Percentiles rank a stretch among this genome's conserved stretches.
Evolutionary conservation across 1,140 invertebrate species (phyloP).

Genomic region (Drosophila trapezifrons): DNA sequence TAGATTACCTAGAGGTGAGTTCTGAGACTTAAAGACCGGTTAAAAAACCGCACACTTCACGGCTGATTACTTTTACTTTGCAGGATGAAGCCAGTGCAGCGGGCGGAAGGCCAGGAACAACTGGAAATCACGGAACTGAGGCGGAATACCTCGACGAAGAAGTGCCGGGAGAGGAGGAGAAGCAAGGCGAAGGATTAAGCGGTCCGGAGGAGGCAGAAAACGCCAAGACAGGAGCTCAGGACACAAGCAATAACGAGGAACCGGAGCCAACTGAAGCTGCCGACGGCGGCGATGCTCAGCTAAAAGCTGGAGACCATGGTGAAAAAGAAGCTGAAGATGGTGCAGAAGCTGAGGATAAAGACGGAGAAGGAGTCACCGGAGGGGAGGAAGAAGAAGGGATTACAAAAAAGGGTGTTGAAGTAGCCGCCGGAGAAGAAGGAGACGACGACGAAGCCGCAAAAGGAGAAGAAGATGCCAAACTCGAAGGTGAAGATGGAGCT

Average conservation of each 20-base stretch:
- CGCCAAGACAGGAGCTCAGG: not conserved
- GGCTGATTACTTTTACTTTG: slow-evolving; percentile 19
- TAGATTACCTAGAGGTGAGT: slow-evolving; percentile 51
- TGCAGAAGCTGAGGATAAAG: not conserved
- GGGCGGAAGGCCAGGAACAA: not conserved
- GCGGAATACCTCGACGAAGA: slow-evolving; percentile 66
- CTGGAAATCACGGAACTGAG: slow-evolving; percentile 29
- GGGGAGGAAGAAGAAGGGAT: not conserved
- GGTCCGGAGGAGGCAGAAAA: not conserved
- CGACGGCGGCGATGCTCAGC: not conserved
- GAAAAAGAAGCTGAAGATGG: not conserved
- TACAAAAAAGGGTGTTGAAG: not conserved
- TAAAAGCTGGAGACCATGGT: not conserved
- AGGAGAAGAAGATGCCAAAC: slow-evolving; percentile 14
- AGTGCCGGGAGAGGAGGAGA: slow-evolving; percentile 37
- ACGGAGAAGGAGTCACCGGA: not conserved
- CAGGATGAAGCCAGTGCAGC: slow-evolving; percentile 28
- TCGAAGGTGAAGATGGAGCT: slow-evolving; percentile 22
- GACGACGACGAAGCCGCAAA: slow-evolving; percentile 12
- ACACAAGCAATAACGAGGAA: not conserved
- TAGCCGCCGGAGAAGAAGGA: not conserved
- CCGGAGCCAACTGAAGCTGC: not conserved
- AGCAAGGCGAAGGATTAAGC: slow-evolving; percentile 3
- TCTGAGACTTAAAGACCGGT: not conserved
- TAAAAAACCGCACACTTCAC: not conserved